A percentile compares a stretch with the other conserved stretches of the same genome.
Conservation (phyloP, 2,888 invertebrate species). For the Drosophila infuscata region DNA sequence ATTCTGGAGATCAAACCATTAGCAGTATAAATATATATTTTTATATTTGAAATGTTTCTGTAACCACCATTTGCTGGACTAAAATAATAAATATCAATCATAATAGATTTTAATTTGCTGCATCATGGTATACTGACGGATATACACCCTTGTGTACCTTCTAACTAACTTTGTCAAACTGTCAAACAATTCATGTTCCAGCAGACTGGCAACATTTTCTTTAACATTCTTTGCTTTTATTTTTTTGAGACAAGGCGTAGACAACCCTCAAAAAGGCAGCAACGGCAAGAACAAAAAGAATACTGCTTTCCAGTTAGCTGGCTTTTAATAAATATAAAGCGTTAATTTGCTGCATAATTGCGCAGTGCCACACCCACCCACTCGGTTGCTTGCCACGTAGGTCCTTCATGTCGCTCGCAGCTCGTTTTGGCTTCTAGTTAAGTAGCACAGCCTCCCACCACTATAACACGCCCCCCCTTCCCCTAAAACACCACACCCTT, state of each 20-base stretch:
- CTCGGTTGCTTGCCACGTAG: conserved; percentile 16
- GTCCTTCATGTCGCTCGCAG: conserved; percentile 64
- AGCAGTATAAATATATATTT: background rate
- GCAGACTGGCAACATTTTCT: conserved; percentile 28
- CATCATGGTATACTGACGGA: conserved; percentile 26
- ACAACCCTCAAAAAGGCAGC: conserved; percentile 11
- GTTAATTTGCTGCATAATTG: conserved; percentile 80
- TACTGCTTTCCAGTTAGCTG: conserved; percentile 46
- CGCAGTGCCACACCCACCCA: conserved; percentile 67
- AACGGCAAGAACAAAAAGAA: conserved; percentile 12
- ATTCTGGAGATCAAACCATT: background rate
- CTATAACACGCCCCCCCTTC: background rate
- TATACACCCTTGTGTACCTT: conserved; percentile 10
- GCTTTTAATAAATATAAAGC: conserved; percentile 80
- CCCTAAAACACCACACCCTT: background rate
- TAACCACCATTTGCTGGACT: background rate
- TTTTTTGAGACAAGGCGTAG: conserved; percentile 14
- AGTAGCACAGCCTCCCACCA: conserved; percentile 70
- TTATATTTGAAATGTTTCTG: background rate
- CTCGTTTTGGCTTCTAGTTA: conserved; percentile 67
- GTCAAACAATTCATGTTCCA: conserved; percentile 50
- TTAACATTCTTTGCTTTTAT: background rate
- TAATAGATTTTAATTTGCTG: conserved; percentile 54
- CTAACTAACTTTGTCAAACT: conserved; percentile 45
- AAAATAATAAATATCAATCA: conserved; percentile 59